Base-by-base conservation (phyloP, 2,888 invertebrate genomes). In the Geophilus truncorum region DNA sequence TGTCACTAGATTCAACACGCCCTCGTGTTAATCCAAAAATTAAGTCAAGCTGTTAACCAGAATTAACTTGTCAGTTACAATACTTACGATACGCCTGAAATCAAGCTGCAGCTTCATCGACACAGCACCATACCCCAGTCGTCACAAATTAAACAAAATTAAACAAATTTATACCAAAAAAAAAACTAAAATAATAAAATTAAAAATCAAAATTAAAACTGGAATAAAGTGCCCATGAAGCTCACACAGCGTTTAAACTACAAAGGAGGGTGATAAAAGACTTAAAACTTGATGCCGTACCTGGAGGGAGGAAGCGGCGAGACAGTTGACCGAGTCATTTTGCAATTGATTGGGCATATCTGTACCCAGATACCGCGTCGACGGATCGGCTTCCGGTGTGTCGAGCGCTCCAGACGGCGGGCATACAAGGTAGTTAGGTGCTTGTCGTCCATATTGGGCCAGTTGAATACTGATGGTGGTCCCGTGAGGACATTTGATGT, bases 391-490 rank as follows among this genome's bases (percentile, higher is more conserved):
- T 75, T 75, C 75, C 75, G 78, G 40, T 78, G 79, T 79, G 23
- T 28, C 32, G 34, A 32, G 32, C 25, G n/a, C 25, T 12, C 45
- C 25, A 25, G 79, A 18, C 3, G 78, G 57, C 0, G 86, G 86
- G 81, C 87, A 87, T 84, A 86, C 85, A 80, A 85, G 83, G 18
- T 83, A 81, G 80, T 85, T 85, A 23, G 86, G 85, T 77, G 90
- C 90, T 0, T 91, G 90, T 34, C 93, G 92, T 15, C 95, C 96
- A 85, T 95, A 96, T 86, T 94, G 94, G n/a, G 96, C 96, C 84
- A 94, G 90, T 86, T 95, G 93, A 84, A 97, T 93, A 85, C 93
- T 93, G 86, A 98, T 96, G 85, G 94, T 94, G 45, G 97, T 97
- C 80, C 95, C 95, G 77, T 92, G 90, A 32, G 97, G 97, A 88